phyloP scores from a whole-genome alignment of 2,113 vertebrate species.

The Gymnogyps californianus region DNA sequence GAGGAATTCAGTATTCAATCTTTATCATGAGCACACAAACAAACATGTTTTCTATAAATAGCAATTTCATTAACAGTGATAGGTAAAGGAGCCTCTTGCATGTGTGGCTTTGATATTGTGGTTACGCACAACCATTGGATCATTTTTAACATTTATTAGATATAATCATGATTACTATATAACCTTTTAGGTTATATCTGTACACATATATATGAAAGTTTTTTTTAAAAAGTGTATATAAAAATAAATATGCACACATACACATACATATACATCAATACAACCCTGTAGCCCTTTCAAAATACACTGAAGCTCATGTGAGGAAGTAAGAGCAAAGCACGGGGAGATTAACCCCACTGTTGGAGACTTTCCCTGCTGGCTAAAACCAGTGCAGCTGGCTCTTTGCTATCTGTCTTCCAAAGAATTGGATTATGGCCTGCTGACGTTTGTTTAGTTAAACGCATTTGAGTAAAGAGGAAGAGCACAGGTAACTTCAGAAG shows the following conservation, averaged over 20 bases:
- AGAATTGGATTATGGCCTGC: not conserved
- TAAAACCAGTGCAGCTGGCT: not conserved
- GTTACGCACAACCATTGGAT: not conserved
- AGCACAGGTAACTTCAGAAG: not conserved
- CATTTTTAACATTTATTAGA: not conserved
- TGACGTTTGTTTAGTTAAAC: not conserved
- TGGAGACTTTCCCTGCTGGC: not conserved
- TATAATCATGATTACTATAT: not conserved
- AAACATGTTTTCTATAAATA: constrained; percentile 17
- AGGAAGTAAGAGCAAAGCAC: not conserved
- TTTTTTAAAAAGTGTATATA: not conserved
- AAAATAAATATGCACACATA: not conserved
- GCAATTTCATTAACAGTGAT: not conserved
- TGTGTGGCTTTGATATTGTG: not conserved
- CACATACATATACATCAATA: not conserved
- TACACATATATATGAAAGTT: not conserved
- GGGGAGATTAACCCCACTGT: not conserved
- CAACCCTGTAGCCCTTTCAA: not conserved
- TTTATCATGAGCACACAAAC: not conserved
- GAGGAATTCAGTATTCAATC: not conserved
- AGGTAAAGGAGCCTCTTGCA: not conserved
- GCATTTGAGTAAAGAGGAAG: not conserved
- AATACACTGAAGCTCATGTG: not conserved
- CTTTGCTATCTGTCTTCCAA: not conserved
- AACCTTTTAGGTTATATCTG: not conserved